A percentile compares a stretch with the other conserved stretches of the same genome.
Evolutionary conservation across 2,113 vertebrate species (phyloP).

Genomic region (Gracilinanus agilis): DNA sequence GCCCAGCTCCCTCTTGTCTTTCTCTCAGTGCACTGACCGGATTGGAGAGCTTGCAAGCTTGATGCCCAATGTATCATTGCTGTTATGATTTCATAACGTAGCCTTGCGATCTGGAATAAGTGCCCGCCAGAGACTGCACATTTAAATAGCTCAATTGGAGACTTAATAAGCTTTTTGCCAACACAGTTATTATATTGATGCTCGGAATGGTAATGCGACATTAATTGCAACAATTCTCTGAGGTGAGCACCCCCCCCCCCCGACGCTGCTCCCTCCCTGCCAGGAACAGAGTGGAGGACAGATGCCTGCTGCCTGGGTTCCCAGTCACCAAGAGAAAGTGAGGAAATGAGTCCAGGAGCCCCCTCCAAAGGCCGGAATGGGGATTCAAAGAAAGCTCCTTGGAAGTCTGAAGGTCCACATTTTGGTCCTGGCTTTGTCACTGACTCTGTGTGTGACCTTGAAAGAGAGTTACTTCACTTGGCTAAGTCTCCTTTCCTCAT

Average conservation of each 20-base stretch:
- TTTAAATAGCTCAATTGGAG: background rate
- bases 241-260: background rate
- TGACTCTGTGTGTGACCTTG: background rate
- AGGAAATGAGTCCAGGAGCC: background rate
- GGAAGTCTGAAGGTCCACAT: background rate
- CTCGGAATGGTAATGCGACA: background rate
- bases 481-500: background rate
- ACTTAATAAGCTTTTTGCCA: background rate
- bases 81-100: background rate
- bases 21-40: background rate
- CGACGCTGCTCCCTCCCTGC: background rate
- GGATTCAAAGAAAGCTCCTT: background rate
- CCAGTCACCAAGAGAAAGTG: rapidly evolving
- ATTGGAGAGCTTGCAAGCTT: background rate
- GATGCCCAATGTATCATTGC: background rate
- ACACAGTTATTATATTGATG: background rate
- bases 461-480: background rate
- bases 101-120: background rate
- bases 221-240: background rate
- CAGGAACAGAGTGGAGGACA: background rate
- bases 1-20: background rate
- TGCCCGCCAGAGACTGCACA: background rate
- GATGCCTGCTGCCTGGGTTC: background rate
- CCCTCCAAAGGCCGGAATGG: background rate
- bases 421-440: background rate